phyloP scores from a whole-genome alignment of 2,888 invertebrate genomes.

The Eupithecia insigniata region DNA sequence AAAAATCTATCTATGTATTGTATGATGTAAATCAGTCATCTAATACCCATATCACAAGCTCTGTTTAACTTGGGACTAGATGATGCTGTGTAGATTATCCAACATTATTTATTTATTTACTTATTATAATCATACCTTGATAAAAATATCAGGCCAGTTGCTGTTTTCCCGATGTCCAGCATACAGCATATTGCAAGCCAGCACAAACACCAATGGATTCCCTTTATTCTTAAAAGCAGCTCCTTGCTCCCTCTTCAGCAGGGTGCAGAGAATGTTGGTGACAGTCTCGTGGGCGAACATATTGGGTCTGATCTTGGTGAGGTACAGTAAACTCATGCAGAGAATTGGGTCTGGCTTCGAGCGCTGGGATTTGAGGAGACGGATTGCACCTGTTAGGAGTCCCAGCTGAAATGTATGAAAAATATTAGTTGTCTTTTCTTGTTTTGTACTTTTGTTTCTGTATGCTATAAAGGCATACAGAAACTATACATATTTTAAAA shows the following conservation, averaged over 20 bases:
- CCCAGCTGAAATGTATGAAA: conserved; percentile 82
- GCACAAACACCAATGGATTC: conserved; percentile 90
- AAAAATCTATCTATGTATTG: no score
- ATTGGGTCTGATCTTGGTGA: conserved; percentile 91
- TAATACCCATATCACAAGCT: no score
- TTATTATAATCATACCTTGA: conserved; percentile 86
- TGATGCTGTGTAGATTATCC: no score
- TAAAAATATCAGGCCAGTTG: conserved; percentile 96
- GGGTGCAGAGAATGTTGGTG: conserved; percentile 90
- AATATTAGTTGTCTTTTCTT: neutral
- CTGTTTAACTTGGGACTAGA: no score
- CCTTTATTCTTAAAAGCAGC: conserved; percentile 90
- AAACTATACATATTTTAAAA: no score
- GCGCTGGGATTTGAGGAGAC: conserved; percentile 89
- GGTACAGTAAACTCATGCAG: conserved; percentile 90
- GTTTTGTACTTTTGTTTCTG: neutral
- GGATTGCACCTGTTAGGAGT: conserved; percentile 94
- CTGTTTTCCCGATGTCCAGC: conserved; percentile 91
- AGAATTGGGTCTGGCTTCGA: conserved; percentile 93
- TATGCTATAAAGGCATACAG: neutral
- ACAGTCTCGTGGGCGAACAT: conserved; percentile 91
- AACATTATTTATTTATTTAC: no score
- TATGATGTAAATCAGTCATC: no score
- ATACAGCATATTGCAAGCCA: conserved; percentile 93
- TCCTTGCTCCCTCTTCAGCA: conserved; percentile 91